A percentile compares a stretch with the other conserved stretches of the same genome.
Conservation (phyloP, 1,140 invertebrate species). For the Augochlora pura region DNA sequence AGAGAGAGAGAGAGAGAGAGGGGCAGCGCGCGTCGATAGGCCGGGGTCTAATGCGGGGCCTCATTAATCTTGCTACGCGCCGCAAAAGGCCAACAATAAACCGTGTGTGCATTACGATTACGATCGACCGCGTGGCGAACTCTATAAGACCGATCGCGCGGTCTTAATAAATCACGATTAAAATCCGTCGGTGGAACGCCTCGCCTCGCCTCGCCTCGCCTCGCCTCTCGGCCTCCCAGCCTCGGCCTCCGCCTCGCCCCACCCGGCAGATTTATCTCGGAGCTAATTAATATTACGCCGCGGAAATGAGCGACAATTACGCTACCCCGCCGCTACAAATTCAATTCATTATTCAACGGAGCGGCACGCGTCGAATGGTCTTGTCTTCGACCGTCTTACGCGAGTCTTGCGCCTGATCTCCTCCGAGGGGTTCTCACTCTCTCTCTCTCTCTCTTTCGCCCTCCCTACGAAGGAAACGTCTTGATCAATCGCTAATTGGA, state of each 20-base stretch:
- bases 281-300: constrained; percentile 36
- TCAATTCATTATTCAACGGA: constrained; percentile 27
- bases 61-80: constrained; percentile 33
- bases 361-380: background rate
- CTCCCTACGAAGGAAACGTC: no score
- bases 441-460: no score
- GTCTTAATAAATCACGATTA: constrained; percentile 47
- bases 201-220: background rate
- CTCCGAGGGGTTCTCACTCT: background rate
- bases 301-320: constrained; percentile 33
- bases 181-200: constrained; percentile 29
- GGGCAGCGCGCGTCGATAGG: constrained; percentile 21
- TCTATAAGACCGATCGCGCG: constrained; percentile 16
- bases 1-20: no score
- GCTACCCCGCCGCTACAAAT: constrained; percentile 17
- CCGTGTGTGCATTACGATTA: constrained; percentile 36
- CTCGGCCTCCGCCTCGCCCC: background rate
- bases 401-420: background rate
- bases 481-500: background rate
- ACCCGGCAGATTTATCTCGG: constrained; percentile 26
- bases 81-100: constrained; percentile 20
- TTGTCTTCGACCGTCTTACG: background rate
- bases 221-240: background rate
- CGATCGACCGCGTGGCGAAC: constrained; percentile 13
- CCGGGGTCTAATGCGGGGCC: constrained; percentile 20